These are phyloP conservation scores for Ardeotis arabs DNA, from an alignment of 2,113 vertebrate species.

Conservation along the genomic window DNA sequence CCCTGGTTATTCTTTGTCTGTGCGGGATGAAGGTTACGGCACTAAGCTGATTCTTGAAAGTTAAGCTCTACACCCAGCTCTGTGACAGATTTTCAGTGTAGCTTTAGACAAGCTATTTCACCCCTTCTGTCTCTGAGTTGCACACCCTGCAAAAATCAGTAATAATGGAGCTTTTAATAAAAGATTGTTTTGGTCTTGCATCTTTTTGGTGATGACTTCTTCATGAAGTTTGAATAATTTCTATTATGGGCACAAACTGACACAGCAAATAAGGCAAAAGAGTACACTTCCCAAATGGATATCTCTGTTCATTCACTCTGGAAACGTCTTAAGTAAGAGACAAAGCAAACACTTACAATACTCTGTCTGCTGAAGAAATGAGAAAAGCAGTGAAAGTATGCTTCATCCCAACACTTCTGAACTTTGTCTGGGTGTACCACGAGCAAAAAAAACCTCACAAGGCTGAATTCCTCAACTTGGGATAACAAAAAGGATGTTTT, in stretches of 20 bases:
- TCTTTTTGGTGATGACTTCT: not conserved
- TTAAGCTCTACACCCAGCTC: not conserved
- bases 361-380: not conserved
- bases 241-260: not conserved
- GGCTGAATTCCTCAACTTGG: not conserved
- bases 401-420: not conserved
- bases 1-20: not conserved
- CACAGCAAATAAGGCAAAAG: not conserved
- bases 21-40: not conserved
- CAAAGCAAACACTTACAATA: not conserved
- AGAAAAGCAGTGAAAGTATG: not conserved
- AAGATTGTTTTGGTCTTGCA: not conserved
- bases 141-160: not conserved
- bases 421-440: not conserved
- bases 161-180: not conserved
- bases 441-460: not conserved
- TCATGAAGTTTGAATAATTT: not conserved
- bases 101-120: not conserved
- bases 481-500: not conserved
- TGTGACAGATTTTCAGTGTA: not conserved
- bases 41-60: not conserved
- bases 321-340: not conserved
- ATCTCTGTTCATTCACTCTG: not conserved
- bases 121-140: not conserved
- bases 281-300: rapidly evolving